Evolutionary conservation across 2,888 invertebrate genomes (phyloP).

Genomic region (Cenopis cana): DNA sequence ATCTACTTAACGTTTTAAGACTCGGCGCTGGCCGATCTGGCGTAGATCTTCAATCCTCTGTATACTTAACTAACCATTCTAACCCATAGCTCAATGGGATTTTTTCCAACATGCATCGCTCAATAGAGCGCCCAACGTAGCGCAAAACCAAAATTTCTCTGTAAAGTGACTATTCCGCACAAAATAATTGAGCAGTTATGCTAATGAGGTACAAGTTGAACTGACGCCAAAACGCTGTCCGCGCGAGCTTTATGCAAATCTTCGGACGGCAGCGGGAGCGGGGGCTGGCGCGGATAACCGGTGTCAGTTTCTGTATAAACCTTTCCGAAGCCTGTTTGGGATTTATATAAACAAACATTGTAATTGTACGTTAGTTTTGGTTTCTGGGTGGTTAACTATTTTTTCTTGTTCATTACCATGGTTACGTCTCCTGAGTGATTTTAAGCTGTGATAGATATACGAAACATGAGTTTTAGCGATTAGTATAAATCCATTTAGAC

Average conservation of each 20-base stretch:
- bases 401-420: no score
- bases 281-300: conserved; percentile 51
- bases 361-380: background rate
- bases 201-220: conserved; percentile 79
- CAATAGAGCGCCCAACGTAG: conserved; percentile 61
- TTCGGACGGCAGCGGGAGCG: conserved; percentile 50
- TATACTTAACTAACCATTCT: background rate
- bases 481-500: no score
- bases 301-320: conserved; percentile 4
- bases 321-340: conserved; percentile 10
- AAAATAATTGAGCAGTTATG: conserved; percentile 83
- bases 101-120: conserved; percentile 55
- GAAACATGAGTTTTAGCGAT: no score
- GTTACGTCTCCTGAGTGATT: no score
- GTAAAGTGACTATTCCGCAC: conserved; percentile 78
- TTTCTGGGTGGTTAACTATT: no score
- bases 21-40: background rate
- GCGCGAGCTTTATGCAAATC: conserved; percentile 78
- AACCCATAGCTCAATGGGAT: conserved; percentile 43
- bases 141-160: conserved; percentile 75
- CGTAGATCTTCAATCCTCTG: conserved; percentile 15
- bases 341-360: background rate
- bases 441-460: no score
- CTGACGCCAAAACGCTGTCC: conserved; percentile 78
- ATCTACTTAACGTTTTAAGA: background rate